phyloP scores from a whole-genome alignment of 2,888 invertebrate genomes.

The Polydrusus pterygomalis region DNA sequence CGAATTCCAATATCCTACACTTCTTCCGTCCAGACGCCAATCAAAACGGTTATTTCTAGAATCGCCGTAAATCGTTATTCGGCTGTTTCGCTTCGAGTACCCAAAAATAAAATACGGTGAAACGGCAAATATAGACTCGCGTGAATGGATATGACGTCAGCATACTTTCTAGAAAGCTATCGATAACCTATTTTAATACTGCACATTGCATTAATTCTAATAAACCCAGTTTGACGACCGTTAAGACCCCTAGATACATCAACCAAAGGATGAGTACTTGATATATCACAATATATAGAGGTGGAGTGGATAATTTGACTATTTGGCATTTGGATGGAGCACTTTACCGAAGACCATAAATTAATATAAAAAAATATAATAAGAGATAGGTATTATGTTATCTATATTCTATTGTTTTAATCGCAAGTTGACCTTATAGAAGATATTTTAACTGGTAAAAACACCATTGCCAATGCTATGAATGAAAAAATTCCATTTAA shows the following conservation, averaged over 20 bases:
- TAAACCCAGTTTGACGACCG: neutral
- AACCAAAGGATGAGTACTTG: too few species aligned
- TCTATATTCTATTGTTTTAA: too few species aligned
- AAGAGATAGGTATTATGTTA: too few species aligned
- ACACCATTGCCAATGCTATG: neutral
- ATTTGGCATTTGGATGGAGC: too few species aligned
- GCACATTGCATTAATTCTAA: neutral
- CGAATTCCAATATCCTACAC: too few species aligned
- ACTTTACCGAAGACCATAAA: too few species aligned
- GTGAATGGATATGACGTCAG: neutral
- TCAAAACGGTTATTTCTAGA: neutral
- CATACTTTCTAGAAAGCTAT: neutral
- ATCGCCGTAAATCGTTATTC: neutral
- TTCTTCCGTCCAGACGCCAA: neutral
- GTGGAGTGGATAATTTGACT: too few species aligned
- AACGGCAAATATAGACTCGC: neutral
- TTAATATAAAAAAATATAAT: too few species aligned
- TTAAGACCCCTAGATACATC: neutral
- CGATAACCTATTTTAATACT: neutral
- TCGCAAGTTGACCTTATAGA: neutral
- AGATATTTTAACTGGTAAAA: neutral
- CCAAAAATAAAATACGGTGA: neutral
- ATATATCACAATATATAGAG: too few species aligned
- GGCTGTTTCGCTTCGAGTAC: neutral
- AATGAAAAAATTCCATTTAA: constrained; percentile 7